Evolutionary conservation across 1,140 invertebrate species (phyloP).

Genomic region (Lutraria rhynchaena): DNA sequence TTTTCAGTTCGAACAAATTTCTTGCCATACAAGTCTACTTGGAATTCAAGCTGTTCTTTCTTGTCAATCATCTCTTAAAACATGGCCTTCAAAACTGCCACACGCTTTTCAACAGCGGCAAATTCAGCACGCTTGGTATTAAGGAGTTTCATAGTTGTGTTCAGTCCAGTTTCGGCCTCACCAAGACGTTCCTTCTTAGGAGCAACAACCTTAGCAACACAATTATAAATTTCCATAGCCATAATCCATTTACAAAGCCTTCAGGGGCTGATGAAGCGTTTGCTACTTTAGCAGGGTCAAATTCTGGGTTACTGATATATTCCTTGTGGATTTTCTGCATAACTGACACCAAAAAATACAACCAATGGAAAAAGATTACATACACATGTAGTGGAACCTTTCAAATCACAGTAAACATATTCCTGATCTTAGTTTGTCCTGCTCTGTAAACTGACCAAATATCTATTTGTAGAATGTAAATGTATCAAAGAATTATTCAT

Average conservation of each 20-base stretch:
- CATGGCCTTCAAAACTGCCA: slow-evolving; percentile 84
- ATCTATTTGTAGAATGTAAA: too few relatives aligned
- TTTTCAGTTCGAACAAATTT: slow-evolving; percentile 82
- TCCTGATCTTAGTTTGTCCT: too few relatives aligned
- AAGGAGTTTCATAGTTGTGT: slow-evolving; percentile 90
- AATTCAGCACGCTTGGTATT: slow-evolving; percentile 91
- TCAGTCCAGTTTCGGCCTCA: slow-evolving; percentile 93
- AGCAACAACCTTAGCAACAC: slow-evolving; percentile 88
- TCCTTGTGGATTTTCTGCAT: slow-evolving; percentile 93
- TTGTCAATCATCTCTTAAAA: slow-evolving; percentile 87
- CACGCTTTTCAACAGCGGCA: slow-evolving; percentile 88
- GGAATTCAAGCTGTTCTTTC: slow-evolving; percentile 85
- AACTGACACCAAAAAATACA: slow-evolving; percentile 81
- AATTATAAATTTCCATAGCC: slow-evolving; percentile 96
- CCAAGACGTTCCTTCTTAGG: slow-evolving; percentile 82
- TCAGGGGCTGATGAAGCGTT: slow-evolving; percentile 91
- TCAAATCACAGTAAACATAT: too few relatives aligned
- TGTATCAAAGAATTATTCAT: too few relatives aligned
- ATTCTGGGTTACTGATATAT: slow-evolving; percentile 92
- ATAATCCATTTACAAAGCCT: slow-evolving; percentile 96
- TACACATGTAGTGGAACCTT: too few relatives aligned
- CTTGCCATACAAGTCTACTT: slow-evolving; percentile 82
- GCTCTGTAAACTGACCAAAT: too few relatives aligned
- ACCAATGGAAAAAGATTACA: too few relatives aligned
- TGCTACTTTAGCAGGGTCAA: slow-evolving; percentile 93